These are phyloP conservation scores for Sycophila texana DNA, from an alignment of 2,888 invertebrate genomes.

Conservation along the genomic window DNA sequence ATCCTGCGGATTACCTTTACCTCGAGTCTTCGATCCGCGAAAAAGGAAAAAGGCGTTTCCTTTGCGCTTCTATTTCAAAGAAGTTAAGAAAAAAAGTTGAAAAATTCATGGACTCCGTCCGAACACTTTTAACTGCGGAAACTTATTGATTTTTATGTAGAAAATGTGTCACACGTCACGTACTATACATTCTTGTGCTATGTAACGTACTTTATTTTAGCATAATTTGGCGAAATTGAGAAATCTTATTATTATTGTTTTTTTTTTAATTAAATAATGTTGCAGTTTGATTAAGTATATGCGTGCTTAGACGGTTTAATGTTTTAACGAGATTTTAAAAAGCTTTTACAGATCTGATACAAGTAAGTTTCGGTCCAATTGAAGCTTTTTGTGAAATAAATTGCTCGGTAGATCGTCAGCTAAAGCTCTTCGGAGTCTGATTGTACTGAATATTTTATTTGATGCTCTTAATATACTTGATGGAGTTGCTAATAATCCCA, in stretches of 20 bases:
- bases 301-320: neutral
- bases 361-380: slow-evolving; percentile 21
- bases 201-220: too few species aligned
- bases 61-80: neutral
- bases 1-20: slow-evolving; percentile 22
- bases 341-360: neutral
- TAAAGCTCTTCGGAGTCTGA: slow-evolving; percentile 25
- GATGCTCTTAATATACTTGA: slow-evolving; percentile 30
- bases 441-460: slow-evolving; percentile 48
- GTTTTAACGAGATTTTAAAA: slow-evolving; percentile 31
- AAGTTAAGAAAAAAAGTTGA: neutral
- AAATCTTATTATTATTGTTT: neutral
- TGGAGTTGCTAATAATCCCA: slow-evolving; percentile 14
- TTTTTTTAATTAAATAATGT: neutral
- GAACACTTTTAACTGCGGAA: too few species aligned
- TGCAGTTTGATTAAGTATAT: too few species aligned
- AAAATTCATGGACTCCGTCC: too few species aligned
- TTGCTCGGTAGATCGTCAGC: slow-evolving; percentile 13
- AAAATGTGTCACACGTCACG: too few species aligned
- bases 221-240: too few species aligned
- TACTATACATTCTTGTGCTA: too few species aligned
- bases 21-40: neutral
- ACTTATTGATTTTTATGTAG: too few species aligned
- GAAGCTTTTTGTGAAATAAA: slow-evolving; percentile 34
- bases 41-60: neutral